These are phyloP conservation scores for Etia nguti DNA, from an alignment of 2,113 vertebrate species.

Conservation along the genomic window DNA sequence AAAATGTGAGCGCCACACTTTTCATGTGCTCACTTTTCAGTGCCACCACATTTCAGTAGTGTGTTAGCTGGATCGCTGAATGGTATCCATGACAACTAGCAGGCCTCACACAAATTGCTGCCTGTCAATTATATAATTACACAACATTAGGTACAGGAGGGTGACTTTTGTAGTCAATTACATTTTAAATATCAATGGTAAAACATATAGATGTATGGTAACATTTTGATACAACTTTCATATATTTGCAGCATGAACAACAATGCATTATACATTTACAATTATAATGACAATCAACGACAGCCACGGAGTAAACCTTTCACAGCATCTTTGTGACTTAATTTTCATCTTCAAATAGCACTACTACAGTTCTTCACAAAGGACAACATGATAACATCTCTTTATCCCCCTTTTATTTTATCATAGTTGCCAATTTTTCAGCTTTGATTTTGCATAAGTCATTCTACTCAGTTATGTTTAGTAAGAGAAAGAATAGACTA, in stretches of 20 bases:
- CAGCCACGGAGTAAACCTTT: rapidly evolving
- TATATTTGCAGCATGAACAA: neutral
- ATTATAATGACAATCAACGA: neutral
- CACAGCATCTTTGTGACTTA: neutral
- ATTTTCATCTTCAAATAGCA: neutral
- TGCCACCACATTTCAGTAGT: neutral
- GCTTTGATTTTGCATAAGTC: neutral
- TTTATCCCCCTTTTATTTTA: neutral
- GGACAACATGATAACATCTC: neutral
- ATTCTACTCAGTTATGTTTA: neutral
- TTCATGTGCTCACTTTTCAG: neutral
- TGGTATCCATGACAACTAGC: neutral
- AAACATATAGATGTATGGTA: neutral
- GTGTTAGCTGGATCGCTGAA: neutral
- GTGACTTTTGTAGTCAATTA: neutral
- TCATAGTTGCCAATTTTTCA: neutral
- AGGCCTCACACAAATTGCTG: neutral
- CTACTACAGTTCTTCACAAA: rapidly evolving
- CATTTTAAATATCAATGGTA: neutral
- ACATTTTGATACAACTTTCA: neutral
- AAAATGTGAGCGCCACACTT: neutral
- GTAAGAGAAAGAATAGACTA: neutral
- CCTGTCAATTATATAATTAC: neutral
- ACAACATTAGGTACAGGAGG: neutral
- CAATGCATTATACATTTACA: neutral